Base-by-base conservation (phyloP, 1,140 invertebrate species). In the Hypsibius dujardini region DNA sequence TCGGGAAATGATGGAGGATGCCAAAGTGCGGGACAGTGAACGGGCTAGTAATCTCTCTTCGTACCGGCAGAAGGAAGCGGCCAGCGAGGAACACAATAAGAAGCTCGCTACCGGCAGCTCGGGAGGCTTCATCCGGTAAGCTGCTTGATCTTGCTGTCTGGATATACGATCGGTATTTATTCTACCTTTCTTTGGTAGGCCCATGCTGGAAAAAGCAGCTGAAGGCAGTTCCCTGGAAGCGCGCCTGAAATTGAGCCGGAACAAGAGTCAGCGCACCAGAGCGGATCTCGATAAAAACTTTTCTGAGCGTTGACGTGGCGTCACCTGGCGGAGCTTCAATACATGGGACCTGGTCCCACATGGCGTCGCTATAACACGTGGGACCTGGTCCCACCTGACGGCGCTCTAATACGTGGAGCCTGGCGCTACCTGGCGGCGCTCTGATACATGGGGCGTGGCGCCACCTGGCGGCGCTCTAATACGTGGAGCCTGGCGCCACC, bases 151-250 rank as follows among this genome's bases (percentile, higher is more conserved):
- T 56, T 56, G 50, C 7, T 7, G 7, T 0, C 28, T 28, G 28
- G 28, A 28, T 28, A 28, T 28, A 28, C 28, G 28, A 28, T 28
- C 28, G 28, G 28, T 56, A n/a, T n/a, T 56, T 12, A n/a, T 7
- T 56, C 7, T 56, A n/a, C 50, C 50, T 56, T 56, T 56, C n/a
- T n/a, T 56, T 56, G 50, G 7, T 56, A 56, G 50, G n/a, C 50
- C 50, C 7, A 56, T 56, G 50, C n/a, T 56, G n/a, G 50, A 56
- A 12, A n/a, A 7, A 56, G 7, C 50, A 12, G 50, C 50, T n/a
- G 7, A 56, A n/a, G n/a, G 50, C 50, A 56, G 50, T n/a, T 15
- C 62, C 3, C 62, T 67, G 62, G 62, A 67, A 67, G 12, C 62
- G 3, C 12, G 62, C 7, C 12, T 67, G 45, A 12, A 67, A 67